phyloP scores from a whole-genome alignment of 2,113 vertebrate species.

The Poecilia latipinna region DNA sequence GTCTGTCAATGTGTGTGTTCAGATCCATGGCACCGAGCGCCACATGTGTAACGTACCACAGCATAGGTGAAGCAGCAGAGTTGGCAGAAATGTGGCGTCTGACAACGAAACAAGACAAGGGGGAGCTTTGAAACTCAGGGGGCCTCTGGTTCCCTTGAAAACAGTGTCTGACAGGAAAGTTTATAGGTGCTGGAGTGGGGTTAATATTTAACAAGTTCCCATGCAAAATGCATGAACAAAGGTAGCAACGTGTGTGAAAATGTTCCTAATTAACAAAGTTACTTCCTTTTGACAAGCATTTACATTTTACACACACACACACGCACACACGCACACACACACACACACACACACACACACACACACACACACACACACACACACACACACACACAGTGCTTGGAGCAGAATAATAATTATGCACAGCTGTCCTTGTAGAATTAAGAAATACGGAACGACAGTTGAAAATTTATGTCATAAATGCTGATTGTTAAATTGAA shows the following conservation, averaged over 20 bases:
- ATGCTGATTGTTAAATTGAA: no score
- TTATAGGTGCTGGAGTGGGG: conserved; percentile 69
- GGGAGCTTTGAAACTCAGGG: conserved; percentile 62
- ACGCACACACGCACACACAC: not conserved
- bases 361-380: no score
- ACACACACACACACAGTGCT: no score
- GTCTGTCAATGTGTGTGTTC: conserved; percentile 39
- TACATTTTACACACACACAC: conserved; percentile 32
- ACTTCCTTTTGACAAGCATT: conserved; percentile 57
- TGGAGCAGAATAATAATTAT: no score
- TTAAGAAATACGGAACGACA: no score
- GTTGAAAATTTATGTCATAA: no score
- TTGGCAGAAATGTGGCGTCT: conserved; percentile 54
- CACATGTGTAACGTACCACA: conserved; percentile 38
- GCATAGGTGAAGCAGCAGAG: conserved; percentile 65
- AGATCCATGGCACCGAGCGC: conserved; percentile 38
- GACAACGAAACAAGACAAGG: conserved; percentile 63
- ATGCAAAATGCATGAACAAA: conserved; percentile 69
- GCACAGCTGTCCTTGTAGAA: no score
- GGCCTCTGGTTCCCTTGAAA: conserved; percentile 66
- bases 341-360: conserved; percentile 10
- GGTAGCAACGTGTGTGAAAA: conserved; percentile 60
- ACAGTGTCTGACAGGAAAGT: conserved; percentile 71
- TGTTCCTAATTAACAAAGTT: conserved; percentile 59
- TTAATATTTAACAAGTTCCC: conserved; percentile 73